phyloP scores from a whole-genome alignment of 2,113 vertebrate species.

The Rhegmatorhina hoffmannsi region DNA sequence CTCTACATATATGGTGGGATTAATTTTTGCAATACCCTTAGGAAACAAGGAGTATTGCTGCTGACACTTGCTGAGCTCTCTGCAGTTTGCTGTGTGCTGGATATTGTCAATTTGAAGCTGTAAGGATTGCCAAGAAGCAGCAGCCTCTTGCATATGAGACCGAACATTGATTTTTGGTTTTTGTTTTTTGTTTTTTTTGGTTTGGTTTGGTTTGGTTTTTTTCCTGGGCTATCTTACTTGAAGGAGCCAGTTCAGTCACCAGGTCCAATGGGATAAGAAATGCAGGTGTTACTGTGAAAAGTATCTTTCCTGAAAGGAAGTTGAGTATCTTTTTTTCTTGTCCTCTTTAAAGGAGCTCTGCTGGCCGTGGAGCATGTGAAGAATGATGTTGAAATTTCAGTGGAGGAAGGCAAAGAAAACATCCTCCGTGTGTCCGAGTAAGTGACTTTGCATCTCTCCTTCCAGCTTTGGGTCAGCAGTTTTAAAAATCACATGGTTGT shows the following conservation, averaged over 20 bases:
- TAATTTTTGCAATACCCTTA: neutral
- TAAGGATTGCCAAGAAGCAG: neutral
- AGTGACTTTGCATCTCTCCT: slow-evolving; percentile 73
- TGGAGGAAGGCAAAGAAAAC: slow-evolving; percentile 93
- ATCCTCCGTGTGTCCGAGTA: slow-evolving; percentile 90
- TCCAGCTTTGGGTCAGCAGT: slow-evolving; percentile 40
- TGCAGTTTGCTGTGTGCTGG: neutral
- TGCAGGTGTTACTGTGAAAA: neutral
- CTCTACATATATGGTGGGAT: neutral
- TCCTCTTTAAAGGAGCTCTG: slow-evolving; percentile 80
- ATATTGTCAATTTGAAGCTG: neutral
- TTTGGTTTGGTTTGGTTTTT: neutral
- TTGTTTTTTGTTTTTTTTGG: neutral
- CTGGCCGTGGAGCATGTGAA: slow-evolving; percentile 91
- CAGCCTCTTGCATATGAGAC: neutral
- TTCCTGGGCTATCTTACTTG: neutral
- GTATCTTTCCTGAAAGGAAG: neutral
- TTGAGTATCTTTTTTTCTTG: slow-evolving; percentile 15
- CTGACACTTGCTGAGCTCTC: neutral
- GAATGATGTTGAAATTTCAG: slow-evolving; percentile 80
- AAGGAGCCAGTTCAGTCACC: neutral
- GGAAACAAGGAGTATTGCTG: neutral
- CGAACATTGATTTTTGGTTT: slow-evolving; percentile 9
- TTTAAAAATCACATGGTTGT: slow-evolving; percentile 29
- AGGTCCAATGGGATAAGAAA: neutral